These are phyloP conservation scores for Mesorhabditis sp. DNA, from an alignment of 2,888 invertebrate species.

Conservation along the genomic window DNA sequence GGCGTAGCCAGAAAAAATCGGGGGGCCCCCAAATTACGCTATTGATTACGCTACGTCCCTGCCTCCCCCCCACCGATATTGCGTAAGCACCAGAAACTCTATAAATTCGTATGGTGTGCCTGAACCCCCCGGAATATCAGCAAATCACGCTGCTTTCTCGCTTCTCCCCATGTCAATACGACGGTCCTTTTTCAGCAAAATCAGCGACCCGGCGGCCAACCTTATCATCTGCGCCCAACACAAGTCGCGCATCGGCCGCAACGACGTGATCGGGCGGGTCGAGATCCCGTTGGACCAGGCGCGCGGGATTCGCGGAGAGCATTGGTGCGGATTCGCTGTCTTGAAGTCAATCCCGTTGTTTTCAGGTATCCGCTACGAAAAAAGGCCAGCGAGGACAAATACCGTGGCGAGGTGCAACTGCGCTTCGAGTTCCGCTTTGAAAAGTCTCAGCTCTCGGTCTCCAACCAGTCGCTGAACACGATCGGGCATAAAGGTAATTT, in stretches of 20 bases:
- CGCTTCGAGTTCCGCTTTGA: conserved; percentile 41
- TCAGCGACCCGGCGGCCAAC: conserved; percentile 40
- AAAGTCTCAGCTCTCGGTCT: conserved; percentile 38
- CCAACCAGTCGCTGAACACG: conserved; percentile 22
- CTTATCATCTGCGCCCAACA: conserved; percentile 36
- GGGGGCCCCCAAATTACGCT: no score
- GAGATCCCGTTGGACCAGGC: conserved; percentile 1
- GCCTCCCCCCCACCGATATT: not conserved
- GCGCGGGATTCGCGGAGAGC: not conserved
- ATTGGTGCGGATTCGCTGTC: not conserved
- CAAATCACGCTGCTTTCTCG: no score
- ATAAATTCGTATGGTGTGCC: no score
- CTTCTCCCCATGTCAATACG: no score
- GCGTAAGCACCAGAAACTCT: no score
- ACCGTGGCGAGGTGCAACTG: conserved; percentile 38
- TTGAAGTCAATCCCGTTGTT: conserved; percentile 11
- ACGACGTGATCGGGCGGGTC: not conserved
- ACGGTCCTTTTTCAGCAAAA: conserved; percentile 27
- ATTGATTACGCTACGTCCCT: no score
- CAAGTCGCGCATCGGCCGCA: conserved; percentile 38
- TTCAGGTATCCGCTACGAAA: conserved; percentile 33
- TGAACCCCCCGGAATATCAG: no score
- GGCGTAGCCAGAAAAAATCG: no score
- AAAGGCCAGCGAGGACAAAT: conserved; percentile 36
- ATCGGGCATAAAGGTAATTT: conserved; percentile 14